Base-by-base conservation (phyloP, 2,797 vertebrate genomes). In the Varecia variegata region DNA sequence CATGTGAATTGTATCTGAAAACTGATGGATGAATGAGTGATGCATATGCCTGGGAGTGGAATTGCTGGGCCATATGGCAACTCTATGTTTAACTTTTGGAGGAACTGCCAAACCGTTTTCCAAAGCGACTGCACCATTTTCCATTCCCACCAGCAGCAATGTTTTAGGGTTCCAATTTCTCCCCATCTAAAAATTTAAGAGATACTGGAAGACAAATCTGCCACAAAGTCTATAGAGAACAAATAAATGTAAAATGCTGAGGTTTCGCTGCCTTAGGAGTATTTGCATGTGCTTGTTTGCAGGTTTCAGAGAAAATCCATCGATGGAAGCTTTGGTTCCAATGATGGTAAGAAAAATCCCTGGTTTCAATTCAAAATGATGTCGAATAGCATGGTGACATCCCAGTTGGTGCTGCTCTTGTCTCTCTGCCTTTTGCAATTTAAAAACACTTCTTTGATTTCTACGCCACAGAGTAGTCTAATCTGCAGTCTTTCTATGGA, bases 291-390 rank as follows among this genome's bases (percentile, higher is more conserved):
- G 95, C 35, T 97, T 93, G 8, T 85, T 98, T 98, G n/a, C 97
- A 99, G 99, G 96, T 97, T 97, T 95, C 97, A 68, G 77, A 98
- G 98, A 96, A 98, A 98, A 93, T 95, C 98, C 82, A 95, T 67
- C 0, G 65, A 96, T 93, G 97, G 97, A 40, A 97, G 98, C 80
- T 76, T 97, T 96, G 98, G 96, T 88, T 98, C 98, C 21, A 98
- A 96, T 85, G 96, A 98, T 17, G 98, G 99, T 99, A 98, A 98
- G 97, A 40, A 83, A 89, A 65, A 90, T 52, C 10, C 13, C 1
- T 94, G 50, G 25, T 88, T 85, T 95, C 81, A 82, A 10, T 73
- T 90, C 60, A 52, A 80, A 94, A 68, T 47, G 79, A 60, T 92
- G 4, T 7, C 58, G 5, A 67, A 71, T 12, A 62, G 32, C 38